Percentiles rank a stretch among this genome's conserved stretches.
phyloP scores from a whole-genome alignment of 2,888 invertebrate species.

The Actias luna region DNA sequence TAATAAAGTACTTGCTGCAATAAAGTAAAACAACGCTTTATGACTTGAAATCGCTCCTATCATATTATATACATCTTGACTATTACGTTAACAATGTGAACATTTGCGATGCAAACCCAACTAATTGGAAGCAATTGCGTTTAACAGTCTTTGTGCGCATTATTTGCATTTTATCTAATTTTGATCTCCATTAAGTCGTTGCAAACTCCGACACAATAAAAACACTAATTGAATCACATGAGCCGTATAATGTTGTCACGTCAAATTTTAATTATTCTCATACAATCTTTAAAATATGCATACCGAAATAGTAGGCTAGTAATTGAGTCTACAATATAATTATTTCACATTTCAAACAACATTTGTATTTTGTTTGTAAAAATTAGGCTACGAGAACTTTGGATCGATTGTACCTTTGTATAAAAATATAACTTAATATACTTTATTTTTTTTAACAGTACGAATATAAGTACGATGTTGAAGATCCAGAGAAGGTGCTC shows the following conservation, averaged over 20 bases:
- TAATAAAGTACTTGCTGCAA: slow-evolving; percentile 8
- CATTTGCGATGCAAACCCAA: slow-evolving; percentile 49
- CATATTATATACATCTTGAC: slow-evolving; percentile 35
- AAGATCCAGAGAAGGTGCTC: slow-evolving; percentile 85
- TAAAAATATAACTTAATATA: background rate
- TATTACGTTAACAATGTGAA: slow-evolving; percentile 76
- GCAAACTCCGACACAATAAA: slow-evolving; percentile 51
- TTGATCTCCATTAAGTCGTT: slow-evolving; percentile 49
- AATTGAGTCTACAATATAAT: background rate
- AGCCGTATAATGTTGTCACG: slow-evolving; percentile 11
- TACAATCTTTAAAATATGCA: slow-evolving; percentile 22
- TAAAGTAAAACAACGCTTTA: slow-evolving; percentile 16
- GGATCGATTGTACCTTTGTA: background rate
- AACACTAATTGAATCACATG: slow-evolving; percentile 49
- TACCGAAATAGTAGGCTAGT: background rate
- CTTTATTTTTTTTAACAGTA: slow-evolving; percentile 76
- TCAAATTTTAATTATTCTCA: slow-evolving; percentile 25
- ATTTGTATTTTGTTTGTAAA: background rate
- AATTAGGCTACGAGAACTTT: slow-evolving; percentile 3
- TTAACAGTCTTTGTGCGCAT: slow-evolving; percentile 61
- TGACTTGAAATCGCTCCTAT: slow-evolving; percentile 15
- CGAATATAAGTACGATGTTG: slow-evolving; percentile 88
- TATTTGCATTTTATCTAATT: slow-evolving; percentile 49
- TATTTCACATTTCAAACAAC: slow-evolving; percentile 14
- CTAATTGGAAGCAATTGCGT: slow-evolving; percentile 72